Evolutionary conservation across 2,888 invertebrate species (phyloP), one percentile per base, ranked within the genome.

Genomic region (Girardia tigrina): DNA sequence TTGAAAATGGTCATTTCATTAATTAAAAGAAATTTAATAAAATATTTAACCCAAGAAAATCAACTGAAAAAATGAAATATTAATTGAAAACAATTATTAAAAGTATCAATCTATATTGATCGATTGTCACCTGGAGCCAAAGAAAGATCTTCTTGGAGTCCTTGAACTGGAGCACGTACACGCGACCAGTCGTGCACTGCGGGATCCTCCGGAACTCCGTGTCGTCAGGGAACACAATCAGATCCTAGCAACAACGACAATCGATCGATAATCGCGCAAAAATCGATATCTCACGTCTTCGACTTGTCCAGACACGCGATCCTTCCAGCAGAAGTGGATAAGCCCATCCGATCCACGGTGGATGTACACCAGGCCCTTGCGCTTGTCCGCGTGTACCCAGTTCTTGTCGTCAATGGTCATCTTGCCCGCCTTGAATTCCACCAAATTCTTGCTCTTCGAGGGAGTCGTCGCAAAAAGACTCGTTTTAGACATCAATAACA

Each of bases 251-350:
- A 77, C 76, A 77, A 78, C 76, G 73, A 75, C 72, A 42, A 28
- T 27, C 6, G 26, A 36, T 72, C 1, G 26, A 28, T 20, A 70
- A 77, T 42, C n/a, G 23, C 12, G 23, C 16, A 36, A 26, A 71
- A 72, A 26, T 77, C 1, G 16, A 80, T 86, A 85, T 84, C n/a
- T n/a, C n/a, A 89, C 89, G 85, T 98, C 97, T 86, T 97, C 97
- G 14, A 93, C 90, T 79, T 90, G 89, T 74, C 94, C 93, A 71
- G 90, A 89, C 70, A 90, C 90, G 72, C 98, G 89, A 86, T 99
- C 97, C 86, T 97, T 97, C 98, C 98, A 98, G 85, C 97, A 97
- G 83, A 98, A 95, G 86, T 98, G 98, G 90, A 97, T 94, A 76
- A 98, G 85, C 0, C 92, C 91, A 85, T 98, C 98, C 80, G 95